Evolutionary conservation across 2,888 invertebrate genomes (phyloP).

Genomic region (Selenia dentaria): DNA sequence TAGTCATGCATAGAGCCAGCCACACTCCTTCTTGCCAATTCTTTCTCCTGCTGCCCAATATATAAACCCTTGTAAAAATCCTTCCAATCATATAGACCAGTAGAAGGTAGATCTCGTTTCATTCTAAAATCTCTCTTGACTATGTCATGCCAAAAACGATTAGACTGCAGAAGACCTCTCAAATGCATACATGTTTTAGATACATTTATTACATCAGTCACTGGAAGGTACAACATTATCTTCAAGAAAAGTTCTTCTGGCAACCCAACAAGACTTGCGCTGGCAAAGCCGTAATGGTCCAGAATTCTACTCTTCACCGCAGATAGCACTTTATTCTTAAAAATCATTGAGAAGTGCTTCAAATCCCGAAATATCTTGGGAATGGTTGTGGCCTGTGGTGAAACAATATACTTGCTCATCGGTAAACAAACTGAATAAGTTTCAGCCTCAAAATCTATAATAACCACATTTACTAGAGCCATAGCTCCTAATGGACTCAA

Average conservation of each 20-base stretch:
- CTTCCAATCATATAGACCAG: constrained; percentile 53
- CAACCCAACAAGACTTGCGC: constrained; percentile 72
- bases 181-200: constrained; percentile 60
- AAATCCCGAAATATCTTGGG: constrained; percentile 70
- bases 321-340: constrained; percentile 81
- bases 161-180: constrained; percentile 50
- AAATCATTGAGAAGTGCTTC: constrained; percentile 70
- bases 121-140: constrained; percentile 58
- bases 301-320: constrained; percentile 84
- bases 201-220: constrained; percentile 56
- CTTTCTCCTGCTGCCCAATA: constrained; percentile 39
- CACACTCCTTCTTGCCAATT: constrained; percentile 28
- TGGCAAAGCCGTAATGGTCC: constrained; percentile 68
- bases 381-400: constrained; percentile 59
- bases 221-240: constrained; percentile 54
- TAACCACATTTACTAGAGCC: constrained; percentile 62
- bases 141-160: constrained; percentile 66
- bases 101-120: constrained; percentile 24
- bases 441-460: constrained; percentile 58
- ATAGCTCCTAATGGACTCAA: constrained; percentile 64
- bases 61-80: constrained; percentile 53
- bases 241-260: constrained; percentile 70
- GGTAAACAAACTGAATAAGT: constrained; percentile 71
- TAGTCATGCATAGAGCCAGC: constrained; percentile 60
- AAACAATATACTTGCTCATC: constrained; percentile 65